Evolutionary conservation across 2,113 vertebrate genomes (phyloP).

Genomic region (Centropristis striata): DNA sequence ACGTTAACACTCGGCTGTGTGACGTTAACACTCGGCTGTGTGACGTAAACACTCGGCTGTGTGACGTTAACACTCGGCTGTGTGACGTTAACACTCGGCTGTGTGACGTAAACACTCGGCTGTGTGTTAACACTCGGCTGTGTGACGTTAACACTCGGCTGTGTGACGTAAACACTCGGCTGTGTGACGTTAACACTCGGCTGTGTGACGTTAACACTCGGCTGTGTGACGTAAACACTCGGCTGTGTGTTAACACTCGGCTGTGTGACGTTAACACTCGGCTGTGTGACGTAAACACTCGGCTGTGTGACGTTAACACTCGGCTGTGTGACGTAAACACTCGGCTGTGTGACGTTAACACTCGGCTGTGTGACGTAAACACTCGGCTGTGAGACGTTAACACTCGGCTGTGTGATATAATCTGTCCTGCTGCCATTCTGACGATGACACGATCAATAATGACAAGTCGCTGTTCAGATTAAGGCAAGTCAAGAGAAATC

Average conservation of each 20-base stretch:
- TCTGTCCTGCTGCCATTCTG: conserved; percentile 60
- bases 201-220: conserved; percentile 62
- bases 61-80: conserved; percentile 60
- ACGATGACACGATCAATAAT: conserved; percentile 50
- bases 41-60: conserved; percentile 35
- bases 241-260: too few relatives aligned
- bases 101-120: conserved; percentile 56
- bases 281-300: too few relatives aligned
- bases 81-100: conserved; percentile 33
- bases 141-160: conserved; percentile 59
- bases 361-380: conserved; percentile 63
- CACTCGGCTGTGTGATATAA: conserved; percentile 28
- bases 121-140: conserved; percentile 42
- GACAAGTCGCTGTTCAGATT: conserved; percentile 75
- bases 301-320: conserved; percentile 66
- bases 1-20: too few relatives aligned
- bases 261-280: conserved; percentile 66
- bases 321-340: too few relatives aligned
- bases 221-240: too few relatives aligned
- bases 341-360: conserved; percentile 65
- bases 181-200: conserved; percentile 55
- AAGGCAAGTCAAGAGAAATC: conserved; percentile 82
- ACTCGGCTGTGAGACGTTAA: conserved; percentile 20
- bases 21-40: conserved; percentile 64
- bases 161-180: conserved; percentile 49